phyloP scores from a whole-genome alignment of 2,797 vertebrate genomes.

The Amblyraja radiata region DNA sequence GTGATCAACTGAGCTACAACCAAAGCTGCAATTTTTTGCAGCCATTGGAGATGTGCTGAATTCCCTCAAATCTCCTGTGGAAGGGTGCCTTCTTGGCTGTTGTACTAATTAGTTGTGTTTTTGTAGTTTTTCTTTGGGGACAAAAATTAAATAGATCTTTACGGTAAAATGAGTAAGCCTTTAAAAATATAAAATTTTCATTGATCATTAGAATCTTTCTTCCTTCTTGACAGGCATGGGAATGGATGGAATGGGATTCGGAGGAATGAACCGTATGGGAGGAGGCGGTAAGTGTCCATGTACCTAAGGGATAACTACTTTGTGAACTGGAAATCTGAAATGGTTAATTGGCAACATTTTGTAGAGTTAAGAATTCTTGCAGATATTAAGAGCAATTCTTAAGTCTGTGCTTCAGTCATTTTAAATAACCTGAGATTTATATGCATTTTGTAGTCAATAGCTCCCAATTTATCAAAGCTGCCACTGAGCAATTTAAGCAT shows the following conservation, averaged over 20 bases:
- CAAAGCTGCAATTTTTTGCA: neutral
- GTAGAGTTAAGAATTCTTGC: neutral
- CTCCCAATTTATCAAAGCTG: neutral
- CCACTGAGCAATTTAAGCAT: neutral
- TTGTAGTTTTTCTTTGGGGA: neutral
- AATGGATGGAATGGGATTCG: conserved; percentile 91
- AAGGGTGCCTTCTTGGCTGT: neutral
- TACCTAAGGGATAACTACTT: neutral
- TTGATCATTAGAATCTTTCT: neutral
- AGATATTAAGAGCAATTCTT: neutral
- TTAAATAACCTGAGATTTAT: neutral
- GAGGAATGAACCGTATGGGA: conserved; percentile 90
- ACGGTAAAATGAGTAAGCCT: neutral
- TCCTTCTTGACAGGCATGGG: conserved; percentile 63
- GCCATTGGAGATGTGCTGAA: too few species aligned
- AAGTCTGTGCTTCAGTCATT: neutral
- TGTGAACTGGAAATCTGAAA: neutral
- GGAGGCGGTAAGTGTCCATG: conserved; percentile 68
- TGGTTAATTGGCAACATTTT: neutral
- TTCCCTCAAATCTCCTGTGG: too few species aligned
- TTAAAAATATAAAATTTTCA: neutral
- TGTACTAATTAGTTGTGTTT: neutral
- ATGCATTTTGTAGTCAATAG: neutral
- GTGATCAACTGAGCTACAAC: neutral
- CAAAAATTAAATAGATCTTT: neutral